Evolutionary conservation across 1,140 invertebrate species (phyloP).

Genomic region (honey bee (Apis mellifera)): Amel_HAv3.1 CM009931.2:22219501-22220000

Average conservation of each 20-base stretch:
- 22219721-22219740: too few species aligned
- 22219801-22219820: background rate
- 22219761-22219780: background rate
- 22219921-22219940: background rate
- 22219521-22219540: slow-evolving; percentile 71
- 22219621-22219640: background rate
- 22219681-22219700: too few species aligned
- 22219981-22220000: background rate
- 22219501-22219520: slow-evolving; percentile 78
- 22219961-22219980: background rate
- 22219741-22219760: too few species aligned
- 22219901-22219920: background rate
- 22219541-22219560: slow-evolving; percentile 53
- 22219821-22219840: slow-evolving; percentile 5
- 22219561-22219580: slow-evolving; percentile 39
- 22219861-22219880: slow-evolving; percentile 12
- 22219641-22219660: too few species aligned
- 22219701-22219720: too few species aligned
- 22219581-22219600: slow-evolving; percentile 14
- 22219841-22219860: slow-evolving; percentile 12
- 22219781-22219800: background rate
- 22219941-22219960: background rate
- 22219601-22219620: slow-evolving; percentile 1
- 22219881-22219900: slow-evolving; percentile 20
- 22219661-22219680: background rate